These are phyloP conservation scores for Gavialis gangeticus DNA, from an alignment of 2,113 vertebrate species.

Conservation along the genomic window DNA sequence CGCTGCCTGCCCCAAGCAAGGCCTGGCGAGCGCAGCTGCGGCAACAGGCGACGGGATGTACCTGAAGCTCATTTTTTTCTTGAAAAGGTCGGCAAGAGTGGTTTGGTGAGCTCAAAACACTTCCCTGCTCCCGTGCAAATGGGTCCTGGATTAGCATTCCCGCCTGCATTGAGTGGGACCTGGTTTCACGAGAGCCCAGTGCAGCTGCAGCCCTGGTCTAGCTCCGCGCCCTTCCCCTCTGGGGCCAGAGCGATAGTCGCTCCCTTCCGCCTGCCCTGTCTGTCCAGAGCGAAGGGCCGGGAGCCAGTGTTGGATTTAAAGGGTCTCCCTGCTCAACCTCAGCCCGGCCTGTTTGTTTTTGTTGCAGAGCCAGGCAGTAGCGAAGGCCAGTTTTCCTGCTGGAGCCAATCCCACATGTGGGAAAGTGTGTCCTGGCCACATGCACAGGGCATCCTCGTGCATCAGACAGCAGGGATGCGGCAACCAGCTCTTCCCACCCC, in stretches of 20 bases:
- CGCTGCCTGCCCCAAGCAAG: no score
- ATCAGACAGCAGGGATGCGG: not conserved
- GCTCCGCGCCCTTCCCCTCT: not conserved
- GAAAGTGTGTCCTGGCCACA: not conserved
- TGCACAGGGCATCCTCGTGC: not conserved
- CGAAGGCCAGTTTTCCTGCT: not conserved
- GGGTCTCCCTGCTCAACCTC: not conserved
- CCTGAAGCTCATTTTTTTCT: no score
- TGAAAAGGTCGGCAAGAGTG: no score
- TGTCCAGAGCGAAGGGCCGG: not conserved
- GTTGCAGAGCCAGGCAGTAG: not conserved
- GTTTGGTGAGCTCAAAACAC: no score
- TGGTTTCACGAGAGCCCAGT: no score
- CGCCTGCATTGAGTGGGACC: no score
- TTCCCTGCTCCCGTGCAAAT: no score
- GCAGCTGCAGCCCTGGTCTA: not conserved
- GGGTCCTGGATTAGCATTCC: no score
- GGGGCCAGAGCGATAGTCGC: not conserved
- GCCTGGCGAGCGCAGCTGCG: no score
- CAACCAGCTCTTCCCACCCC: not conserved
- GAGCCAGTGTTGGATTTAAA: not conserved
- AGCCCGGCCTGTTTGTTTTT: not conserved
- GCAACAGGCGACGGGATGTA: no score
- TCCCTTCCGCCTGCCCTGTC: not conserved
- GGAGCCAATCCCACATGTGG: fast-evolving